Evolutionary conservation across 2,113 vertebrate genomes (phyloP), one percentile per base, ranked within the genome.

Genomic region (Halcyon senegalensis): DNA sequence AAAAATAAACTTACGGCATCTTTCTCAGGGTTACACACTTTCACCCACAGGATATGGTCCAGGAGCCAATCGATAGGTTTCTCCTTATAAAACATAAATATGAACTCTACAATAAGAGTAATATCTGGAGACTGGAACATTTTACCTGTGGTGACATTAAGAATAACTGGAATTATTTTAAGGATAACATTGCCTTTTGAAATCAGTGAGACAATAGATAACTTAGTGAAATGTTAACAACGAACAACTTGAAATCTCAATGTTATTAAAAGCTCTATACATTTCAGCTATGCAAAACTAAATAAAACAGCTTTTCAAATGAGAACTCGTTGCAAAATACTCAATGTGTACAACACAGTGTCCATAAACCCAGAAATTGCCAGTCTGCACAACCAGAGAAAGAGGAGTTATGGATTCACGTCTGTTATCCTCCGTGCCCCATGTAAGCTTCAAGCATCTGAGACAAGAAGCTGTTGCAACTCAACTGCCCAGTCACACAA

Each of bases 31-130:
- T 99, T 99, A 98, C 99, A 99, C 84, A 99, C 99, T 98, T 99
- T 99, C 62, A 99, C 99, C 99, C 99, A 99, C 53, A 99, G 99
- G 93, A 99, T 99, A 84, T 99, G 99, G 92, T 99, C 99, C 96
- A 99, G 98, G 50, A 99, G 98, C 99, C 99, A 99, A 88, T 99
- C 99, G 51, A 99, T 99, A 81, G 99, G 99, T 93, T 99, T 99
- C 97, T 99, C 99, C 92, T 99, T 99, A 91, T 99, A 99, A 97
- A 99, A 99, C 99, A 99, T 99, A 95, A 99, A 99, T 98, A 99
- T 99, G 97, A 99, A 99, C 97, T 99, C 99, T 75, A 99, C 99
- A 80, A 99, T 99, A 91, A 99, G 98, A 95, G 99, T 99, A 66
- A 99, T 98, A 98, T 99, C 99, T 59, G 99, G 99, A 51, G 99